Evolutionary conservation across 1,140 invertebrate species (phyloP), one percentile per base, ranked within the genome.

Genomic region (Conus betulinus): DNA sequence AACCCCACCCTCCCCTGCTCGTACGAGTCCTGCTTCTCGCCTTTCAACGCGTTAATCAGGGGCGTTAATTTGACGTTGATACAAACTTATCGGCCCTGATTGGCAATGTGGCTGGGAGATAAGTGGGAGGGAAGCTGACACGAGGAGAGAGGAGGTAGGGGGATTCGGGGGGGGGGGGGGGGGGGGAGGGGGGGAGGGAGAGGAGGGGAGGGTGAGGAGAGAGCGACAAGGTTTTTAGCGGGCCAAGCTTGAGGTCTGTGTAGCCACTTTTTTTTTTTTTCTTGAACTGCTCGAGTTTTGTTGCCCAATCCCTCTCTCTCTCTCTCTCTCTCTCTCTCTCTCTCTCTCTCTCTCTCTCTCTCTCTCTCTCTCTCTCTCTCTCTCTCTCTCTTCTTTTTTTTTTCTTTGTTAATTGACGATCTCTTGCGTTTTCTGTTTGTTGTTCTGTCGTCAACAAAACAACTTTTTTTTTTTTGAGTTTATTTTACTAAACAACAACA

Each of bases 1-100:
- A 39, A 39, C 39, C 39, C 39, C 39, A 39, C 39, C 39, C 39
- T 39, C 39, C 39, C 39, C 39, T 39, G 39, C 39, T 39, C 39
- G 39, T 39, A 39, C 39, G 39, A 27, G 13, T 23, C 20, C 84
- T 85, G 84, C 84, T 67, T 74, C 63, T 74, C 84, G 84, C 84
- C 71, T 85, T 85, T 85, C 84, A 85, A 67, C 84, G 84, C 84
- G 63, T 85, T 85, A 85, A 85, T 85, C 84, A 85, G 84, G 84
- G 84, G 85, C 85, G 85, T 87, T 87, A 87, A 87, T 87, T 87
- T 87, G 85, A 87, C 85, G 85, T 87, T 87, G 85, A 87, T 87
- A 87, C 85, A 87, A 87, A 87, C 85, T 57, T 87, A 87, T 87
- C 85, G 71, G 71, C 71, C 74, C 85, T 78, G 85, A 87, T 74